Conservation (phyloP, 2,113 vertebrate species). For the Cyanoramphus novaezelandiae region DNA sequence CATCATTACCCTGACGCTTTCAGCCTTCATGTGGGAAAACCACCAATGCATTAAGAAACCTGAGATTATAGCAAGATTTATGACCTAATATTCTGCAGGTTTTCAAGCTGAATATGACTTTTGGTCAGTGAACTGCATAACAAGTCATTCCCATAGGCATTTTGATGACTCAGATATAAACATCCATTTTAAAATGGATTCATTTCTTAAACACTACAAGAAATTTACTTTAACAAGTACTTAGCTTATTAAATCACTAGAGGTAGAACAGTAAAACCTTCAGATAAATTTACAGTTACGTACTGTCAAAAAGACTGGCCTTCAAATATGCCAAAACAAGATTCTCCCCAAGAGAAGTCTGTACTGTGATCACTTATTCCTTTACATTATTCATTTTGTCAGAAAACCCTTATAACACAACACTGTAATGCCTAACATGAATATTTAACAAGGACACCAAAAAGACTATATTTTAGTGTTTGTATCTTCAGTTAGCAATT, state of each 20-base stretch:
- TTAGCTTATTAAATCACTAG: background rate
- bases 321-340: background rate
- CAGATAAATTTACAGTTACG: background rate
- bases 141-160: background rate
- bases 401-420: background rate
- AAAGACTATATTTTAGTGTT: background rate
- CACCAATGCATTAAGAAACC: background rate
- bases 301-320: background rate
- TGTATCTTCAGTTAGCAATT: background rate
- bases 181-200: background rate
- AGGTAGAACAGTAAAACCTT: background rate
- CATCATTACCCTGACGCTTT: background rate
- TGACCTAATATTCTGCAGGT: background rate
- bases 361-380: background rate
- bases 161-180: background rate
- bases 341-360: background rate
- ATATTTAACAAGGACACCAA: background rate
- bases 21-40: background rate
- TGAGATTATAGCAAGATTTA: background rate
- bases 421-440: accelerated
- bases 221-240: background rate
- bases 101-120: background rate
- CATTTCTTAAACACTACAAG: background rate
- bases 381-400: background rate
- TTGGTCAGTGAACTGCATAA: background rate